phyloP scores from a whole-genome alignment of 2,888 invertebrate genomes.

The Leptinotarsa peninsularis region DNA sequence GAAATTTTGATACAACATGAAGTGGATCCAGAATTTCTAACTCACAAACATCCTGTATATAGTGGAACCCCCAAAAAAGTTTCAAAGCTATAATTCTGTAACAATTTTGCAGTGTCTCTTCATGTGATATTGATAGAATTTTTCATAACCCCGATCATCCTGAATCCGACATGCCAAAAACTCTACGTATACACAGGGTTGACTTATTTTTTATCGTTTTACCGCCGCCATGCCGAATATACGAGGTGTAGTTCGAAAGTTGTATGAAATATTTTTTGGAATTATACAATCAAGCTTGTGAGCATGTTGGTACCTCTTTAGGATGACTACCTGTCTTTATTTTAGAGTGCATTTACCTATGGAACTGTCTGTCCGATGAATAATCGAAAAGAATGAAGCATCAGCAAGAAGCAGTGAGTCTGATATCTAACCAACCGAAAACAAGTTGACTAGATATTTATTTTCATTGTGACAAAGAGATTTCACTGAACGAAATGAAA shows the following conservation, averaged over 20 bases:
- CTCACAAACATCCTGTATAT: background rate
- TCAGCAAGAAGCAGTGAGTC: background rate
- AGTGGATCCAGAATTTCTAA: background rate
- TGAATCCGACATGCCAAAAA: constrained; percentile 36
- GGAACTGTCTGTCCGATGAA: background rate
- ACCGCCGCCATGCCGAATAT: constrained; percentile 13
- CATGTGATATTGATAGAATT: constrained; percentile 50
- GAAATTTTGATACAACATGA: no score
- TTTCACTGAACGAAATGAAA: no score
- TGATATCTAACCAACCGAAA: no score
- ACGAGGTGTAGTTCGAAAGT: constrained; percentile 16
- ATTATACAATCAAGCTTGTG: constrained; percentile 24
- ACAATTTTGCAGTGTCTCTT: constrained; percentile 14
- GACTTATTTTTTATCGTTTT: constrained; percentile 27
- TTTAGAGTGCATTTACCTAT: background rate
- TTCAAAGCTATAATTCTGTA: background rate
- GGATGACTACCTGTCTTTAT: constrained; percentile 14
- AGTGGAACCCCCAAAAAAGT: background rate
- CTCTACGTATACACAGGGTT: constrained; percentile 36
- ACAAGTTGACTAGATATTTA: no score
- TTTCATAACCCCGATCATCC: constrained; percentile 37
- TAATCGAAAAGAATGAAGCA: no score
- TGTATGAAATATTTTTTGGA: constrained; percentile 25
- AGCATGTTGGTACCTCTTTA: constrained; percentile 31
- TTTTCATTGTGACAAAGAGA: no score